Evolutionary conservation across 2,113 vertebrate species (phyloP).

Genomic region (Erythrolamprus reginae): DNA sequence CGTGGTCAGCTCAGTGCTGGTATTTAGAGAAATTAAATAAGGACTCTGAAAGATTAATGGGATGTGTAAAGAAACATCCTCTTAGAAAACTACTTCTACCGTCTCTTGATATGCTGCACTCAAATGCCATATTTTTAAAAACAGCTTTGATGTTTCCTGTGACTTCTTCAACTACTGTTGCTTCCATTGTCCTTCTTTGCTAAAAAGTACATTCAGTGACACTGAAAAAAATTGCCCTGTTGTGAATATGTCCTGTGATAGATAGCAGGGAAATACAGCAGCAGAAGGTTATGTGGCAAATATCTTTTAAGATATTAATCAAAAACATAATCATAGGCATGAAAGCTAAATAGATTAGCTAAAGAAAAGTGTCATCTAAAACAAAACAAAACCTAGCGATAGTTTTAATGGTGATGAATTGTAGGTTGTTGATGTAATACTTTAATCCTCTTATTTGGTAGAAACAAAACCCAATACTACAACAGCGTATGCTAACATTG

Average conservation of each 20-base stretch:
- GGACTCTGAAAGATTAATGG: slow-evolving; percentile 43
- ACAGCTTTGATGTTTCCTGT: neutral
- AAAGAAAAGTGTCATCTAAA: neutral
- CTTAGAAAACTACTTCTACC: neutral
- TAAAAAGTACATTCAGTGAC: neutral
- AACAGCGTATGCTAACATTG: neutral
- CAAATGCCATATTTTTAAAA: slow-evolving; percentile 44
- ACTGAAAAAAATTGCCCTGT: neutral
- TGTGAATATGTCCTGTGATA: neutral
- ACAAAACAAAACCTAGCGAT: neutral
- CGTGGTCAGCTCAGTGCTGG: slow-evolving; percentile 8
- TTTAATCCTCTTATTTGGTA: neutral
- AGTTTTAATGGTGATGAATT: neutral
- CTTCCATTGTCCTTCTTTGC: neutral
- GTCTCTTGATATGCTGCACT: slow-evolving; percentile 21
- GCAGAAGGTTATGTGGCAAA: neutral
- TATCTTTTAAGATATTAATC: neutral
- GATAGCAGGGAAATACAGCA: neutral
- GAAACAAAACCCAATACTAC: neutral
- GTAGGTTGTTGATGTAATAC: neutral
- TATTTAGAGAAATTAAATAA: slow-evolving; percentile 33
- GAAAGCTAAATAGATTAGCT: neutral
- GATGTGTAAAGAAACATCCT: slow-evolving; percentile 23
- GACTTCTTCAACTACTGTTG: neutral
- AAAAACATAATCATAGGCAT: neutral